These are phyloP conservation scores for Mesopsocus fuscifrons DNA, from an alignment of 2,888 invertebrate genomes.

Conservation along the genomic window DNA sequence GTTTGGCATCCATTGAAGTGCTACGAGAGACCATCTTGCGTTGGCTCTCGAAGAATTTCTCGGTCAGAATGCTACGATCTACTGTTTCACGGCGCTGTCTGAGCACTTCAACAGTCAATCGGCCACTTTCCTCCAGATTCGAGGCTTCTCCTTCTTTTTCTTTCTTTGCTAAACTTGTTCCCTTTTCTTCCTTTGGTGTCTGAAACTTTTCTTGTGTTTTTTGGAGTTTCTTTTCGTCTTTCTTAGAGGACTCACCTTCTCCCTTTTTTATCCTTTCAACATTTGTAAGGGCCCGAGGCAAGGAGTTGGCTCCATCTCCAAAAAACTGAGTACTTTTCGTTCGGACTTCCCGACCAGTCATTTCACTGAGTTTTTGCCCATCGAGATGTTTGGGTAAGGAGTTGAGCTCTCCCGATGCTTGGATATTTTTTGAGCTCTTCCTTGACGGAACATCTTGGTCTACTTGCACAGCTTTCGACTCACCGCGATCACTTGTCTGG, in stretches of 20 bases:
- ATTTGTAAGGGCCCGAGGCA: neutral
- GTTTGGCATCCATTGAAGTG: slow-evolving; percentile 4
- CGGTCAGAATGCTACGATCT: neutral
- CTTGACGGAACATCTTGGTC: neutral
- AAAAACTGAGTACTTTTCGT: slow-evolving; percentile 7
- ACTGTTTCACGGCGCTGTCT: neutral
- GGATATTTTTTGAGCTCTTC: slow-evolving; percentile 6
- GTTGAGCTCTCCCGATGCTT: neutral
- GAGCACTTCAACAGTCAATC: neutral
- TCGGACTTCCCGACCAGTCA: neutral
- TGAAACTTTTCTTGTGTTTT: neutral
- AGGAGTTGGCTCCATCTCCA: neutral
- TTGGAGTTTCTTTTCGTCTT: neutral
- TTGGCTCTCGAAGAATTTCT: slow-evolving; percentile 5
- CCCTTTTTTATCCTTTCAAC: neutral
- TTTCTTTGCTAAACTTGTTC: neutral
- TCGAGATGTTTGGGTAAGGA: slow-evolving; percentile 6
- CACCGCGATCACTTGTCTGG: slow-evolving; percentile 1
- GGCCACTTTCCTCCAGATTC: neutral
- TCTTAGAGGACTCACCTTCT: neutral
- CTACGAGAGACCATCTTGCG: neutral
- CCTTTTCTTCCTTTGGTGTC: neutral
- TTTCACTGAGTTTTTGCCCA: neutral
- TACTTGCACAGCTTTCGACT: slow-evolving; percentile 1
- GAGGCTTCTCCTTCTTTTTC: neutral